phyloP scores from a whole-genome alignment of 1,140 invertebrate genomes.

The Heliconius melpomene region DNA sequence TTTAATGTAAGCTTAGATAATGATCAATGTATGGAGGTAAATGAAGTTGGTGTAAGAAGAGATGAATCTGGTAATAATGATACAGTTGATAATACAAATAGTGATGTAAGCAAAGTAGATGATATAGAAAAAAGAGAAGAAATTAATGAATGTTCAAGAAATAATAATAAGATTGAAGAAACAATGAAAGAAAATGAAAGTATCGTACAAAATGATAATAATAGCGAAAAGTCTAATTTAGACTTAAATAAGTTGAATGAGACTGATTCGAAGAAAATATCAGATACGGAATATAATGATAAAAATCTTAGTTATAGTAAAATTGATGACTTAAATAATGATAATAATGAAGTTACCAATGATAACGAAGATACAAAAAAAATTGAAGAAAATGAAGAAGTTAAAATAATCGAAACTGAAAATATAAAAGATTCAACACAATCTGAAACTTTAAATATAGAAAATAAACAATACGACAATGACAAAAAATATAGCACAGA shows the following conservation, averaged over 20 bases:
- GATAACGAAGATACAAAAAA: not conserved
- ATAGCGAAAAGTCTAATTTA: conserved; percentile 16
- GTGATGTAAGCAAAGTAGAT: conserved; percentile 17
- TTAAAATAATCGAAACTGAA: not conserved
- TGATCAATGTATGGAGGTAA: conserved; percentile 24
- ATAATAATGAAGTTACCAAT: conserved; percentile 1
- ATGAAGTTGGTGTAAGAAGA: conserved; percentile 25
- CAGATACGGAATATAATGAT: not conserved
- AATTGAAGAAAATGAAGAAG: not conserved
- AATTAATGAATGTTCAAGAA: conserved; percentile 17
- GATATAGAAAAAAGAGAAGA: conserved; percentile 11
- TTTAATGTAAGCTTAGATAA: conserved; percentile 19
- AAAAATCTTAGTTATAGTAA: not conserved
- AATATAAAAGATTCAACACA: not conserved
- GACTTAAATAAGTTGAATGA: not conserved
- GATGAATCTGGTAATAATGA: conserved; percentile 33
- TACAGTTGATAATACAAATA: conserved; percentile 27
- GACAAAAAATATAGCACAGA: conserved; percentile 17
- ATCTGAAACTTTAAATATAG: not conserved
- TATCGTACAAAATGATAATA: conserved; percentile 16
- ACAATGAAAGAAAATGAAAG: not conserved
- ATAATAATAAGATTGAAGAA: conserved; percentile 7
- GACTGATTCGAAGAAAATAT: conserved; percentile 3
- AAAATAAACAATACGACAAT: not conserved
- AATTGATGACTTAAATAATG: not conserved